A percentile compares a stretch with the other conserved stretches of the same genome.
Evolutionary conservation across 1,140 invertebrate species (phyloP).

Genomic region (Pentalonia nigronervosa): DNA sequence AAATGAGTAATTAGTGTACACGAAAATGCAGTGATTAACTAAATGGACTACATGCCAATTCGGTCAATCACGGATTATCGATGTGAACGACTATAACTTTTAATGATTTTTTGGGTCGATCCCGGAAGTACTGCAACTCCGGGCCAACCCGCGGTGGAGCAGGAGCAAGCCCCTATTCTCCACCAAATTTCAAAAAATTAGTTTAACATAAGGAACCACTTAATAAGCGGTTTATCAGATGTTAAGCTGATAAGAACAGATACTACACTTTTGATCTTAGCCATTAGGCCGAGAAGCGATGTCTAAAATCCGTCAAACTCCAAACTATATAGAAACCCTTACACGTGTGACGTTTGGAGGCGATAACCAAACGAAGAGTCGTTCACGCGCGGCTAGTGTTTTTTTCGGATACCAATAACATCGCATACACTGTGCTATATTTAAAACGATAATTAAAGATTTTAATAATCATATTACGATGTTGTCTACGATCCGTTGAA

Average conservation of each 20-base stretch:
- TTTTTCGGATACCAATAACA: not conserved
- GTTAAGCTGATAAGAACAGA: conserved; percentile 12
- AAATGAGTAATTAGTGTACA: too few species aligned
- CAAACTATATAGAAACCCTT: not conserved
- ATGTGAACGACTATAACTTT: too few species aligned
- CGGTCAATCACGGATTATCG: too few species aligned
- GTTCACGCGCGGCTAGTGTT: not conserved
- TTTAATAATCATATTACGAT: not conserved
- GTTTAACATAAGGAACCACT: not conserved
- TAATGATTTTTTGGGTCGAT: too few species aligned
- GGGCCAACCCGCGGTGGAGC: not conserved
- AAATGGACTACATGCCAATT: too few species aligned
- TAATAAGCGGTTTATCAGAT: not conserved
- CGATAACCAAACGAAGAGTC: not conserved
- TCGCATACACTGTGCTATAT: not conserved
- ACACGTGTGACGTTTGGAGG: not conserved
- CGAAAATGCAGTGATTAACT: too few species aligned
- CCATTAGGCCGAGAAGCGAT: not conserved
- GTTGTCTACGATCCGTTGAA: not conserved
- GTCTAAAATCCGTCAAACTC: accelerated
- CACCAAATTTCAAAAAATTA: not conserved
- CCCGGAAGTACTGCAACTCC: too few species aligned
- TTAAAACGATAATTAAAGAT: not conserved
- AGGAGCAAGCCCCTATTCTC: not conserved
- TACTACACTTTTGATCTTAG: not conserved